These are phyloP conservation scores for Gadopsis marmoratus DNA, from an alignment of 2,797 vertebrate species.

Conservation along the genomic window DNA sequence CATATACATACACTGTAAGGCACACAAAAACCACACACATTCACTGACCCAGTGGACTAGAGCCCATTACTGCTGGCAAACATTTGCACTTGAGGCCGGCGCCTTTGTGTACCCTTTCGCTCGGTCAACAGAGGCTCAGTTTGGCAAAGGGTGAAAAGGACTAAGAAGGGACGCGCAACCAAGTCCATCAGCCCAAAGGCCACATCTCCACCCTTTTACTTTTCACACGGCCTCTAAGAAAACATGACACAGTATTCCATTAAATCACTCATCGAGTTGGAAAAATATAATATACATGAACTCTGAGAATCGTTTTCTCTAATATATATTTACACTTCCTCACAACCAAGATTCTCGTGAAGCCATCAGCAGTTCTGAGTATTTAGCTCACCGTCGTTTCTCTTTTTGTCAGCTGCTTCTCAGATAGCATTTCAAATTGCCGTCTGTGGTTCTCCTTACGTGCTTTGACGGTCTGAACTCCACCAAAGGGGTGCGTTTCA, in stretches of 20 bases:
- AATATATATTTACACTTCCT: neutral
- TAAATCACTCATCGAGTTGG: neutral
- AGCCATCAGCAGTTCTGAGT: slow-evolving; percentile 6
- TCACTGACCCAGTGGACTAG: slow-evolving; percentile 47
- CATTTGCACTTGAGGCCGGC: slow-evolving; percentile 66
- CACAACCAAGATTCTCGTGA: slow-evolving; percentile 8
- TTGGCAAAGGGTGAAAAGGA: slow-evolving; percentile 68
- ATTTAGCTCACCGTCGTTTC: slow-evolving; percentile 16
- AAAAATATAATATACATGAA: slow-evolving; percentile 1
- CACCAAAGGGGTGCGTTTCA: slow-evolving; percentile 20
- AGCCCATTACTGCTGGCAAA: slow-evolving; percentile 74
- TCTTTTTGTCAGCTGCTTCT: slow-evolving; percentile 17
- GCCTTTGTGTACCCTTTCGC: slow-evolving; percentile 65
- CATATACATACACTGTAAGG: slow-evolving; percentile 37
- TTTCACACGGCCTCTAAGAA: neutral
- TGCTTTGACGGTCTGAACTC: slow-evolving; percentile 23
- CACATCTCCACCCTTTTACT: slow-evolving; percentile 41
- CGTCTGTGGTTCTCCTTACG: neutral
- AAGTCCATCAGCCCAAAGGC: slow-evolving; percentile 63
- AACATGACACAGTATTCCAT: slow-evolving; percentile 26
- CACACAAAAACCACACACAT: slow-evolving; percentile 40
- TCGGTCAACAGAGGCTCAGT: slow-evolving; percentile 64
- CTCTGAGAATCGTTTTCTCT: neutral
- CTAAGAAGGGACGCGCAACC: slow-evolving; percentile 55
- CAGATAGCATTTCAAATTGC: neutral